A percentile compares a stretch with the other conserved stretches of the same genome.
phyloP scores from a whole-genome alignment of 2,888 invertebrate genomes.

The Pammene fasciana region DNA sequence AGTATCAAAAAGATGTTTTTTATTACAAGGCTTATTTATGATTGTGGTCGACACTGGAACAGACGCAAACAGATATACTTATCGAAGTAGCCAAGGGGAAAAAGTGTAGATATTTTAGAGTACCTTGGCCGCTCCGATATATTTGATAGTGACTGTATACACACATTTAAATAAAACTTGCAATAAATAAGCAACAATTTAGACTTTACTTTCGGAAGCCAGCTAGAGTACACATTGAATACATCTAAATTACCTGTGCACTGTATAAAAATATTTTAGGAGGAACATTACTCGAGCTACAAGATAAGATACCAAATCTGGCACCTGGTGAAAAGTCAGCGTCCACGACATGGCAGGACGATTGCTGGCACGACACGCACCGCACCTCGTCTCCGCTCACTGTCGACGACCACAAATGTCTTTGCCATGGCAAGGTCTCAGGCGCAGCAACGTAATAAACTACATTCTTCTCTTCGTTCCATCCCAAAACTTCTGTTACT shows the following conservation, averaged over 20 bases:
- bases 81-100: too few relatives aligned
- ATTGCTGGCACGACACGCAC: slow-evolving; percentile 85
- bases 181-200: slow-evolving; percentile 18
- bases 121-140: too few relatives aligned
- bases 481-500: slow-evolving; percentile 84
- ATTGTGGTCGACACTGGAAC: too few relatives aligned
- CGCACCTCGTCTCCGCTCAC: slow-evolving; percentile 81
- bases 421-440: slow-evolving; percentile 85
- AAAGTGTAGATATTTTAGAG: too few relatives aligned
- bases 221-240: slow-evolving; percentile 10
- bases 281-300: slow-evolving; percentile 66
- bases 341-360: slow-evolving; percentile 86
- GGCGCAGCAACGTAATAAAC: slow-evolving; percentile 88
- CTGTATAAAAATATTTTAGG: slow-evolving; percentile 77
- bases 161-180: slow-evolving; percentile 5
- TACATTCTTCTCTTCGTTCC: slow-evolving; percentile 82
- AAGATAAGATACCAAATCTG: slow-evolving; percentile 65
- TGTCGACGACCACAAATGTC: slow-evolving; percentile 85
- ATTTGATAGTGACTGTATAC: too few relatives aligned
- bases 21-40: slow-evolving; percentile 14
- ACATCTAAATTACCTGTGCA: slow-evolving; percentile 59
- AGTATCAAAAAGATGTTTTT: background rate
- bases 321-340: slow-evolving; percentile 80
- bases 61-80: too few relatives aligned
- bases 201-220: slow-evolving; percentile 1